These are phyloP conservation scores for Glaucidium brasilianum DNA, from an alignment of 2,113 vertebrate genomes.

Conservation along the genomic window DNA sequence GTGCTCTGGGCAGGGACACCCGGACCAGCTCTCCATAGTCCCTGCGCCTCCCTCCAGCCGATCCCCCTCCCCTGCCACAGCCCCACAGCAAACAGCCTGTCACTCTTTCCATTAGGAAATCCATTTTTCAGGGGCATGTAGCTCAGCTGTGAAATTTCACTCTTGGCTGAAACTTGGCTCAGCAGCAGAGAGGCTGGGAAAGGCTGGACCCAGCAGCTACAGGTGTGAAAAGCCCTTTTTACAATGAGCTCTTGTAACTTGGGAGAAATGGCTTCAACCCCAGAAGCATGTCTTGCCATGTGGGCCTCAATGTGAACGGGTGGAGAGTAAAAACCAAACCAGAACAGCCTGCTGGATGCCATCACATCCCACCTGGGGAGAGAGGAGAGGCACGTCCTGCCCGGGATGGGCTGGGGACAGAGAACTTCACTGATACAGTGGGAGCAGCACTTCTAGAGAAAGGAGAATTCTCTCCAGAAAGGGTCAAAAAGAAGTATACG, in stretches of 20 bases:
- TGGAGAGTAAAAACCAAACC: not conserved
- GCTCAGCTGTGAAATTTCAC: slow-evolving; percentile 39
- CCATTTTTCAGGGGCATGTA: not conserved
- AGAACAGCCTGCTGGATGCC: not conserved
- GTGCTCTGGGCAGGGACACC: not conserved
- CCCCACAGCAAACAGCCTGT: not conserved
- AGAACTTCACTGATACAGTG: rapidly evolving
- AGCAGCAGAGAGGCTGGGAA: not conserved
- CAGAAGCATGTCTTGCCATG: rapidly evolving
- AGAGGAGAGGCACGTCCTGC: not conserved
- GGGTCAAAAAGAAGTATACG: not conserved
- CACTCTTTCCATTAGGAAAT: slow-evolving; percentile 64
- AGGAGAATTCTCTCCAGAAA: not conserved
- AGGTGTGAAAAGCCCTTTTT: slow-evolving; percentile 16
- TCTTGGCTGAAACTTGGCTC: slow-evolving; percentile 44
- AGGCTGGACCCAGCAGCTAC: not conserved
- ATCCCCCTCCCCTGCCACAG: not conserved
- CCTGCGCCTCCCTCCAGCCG: not conserved
- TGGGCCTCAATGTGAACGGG: not conserved
- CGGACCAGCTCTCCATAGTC: not conserved
- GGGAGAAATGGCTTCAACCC: not conserved
- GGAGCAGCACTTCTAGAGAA: not conserved
- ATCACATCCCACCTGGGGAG: not conserved
- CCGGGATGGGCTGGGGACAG: not conserved
- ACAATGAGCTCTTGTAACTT: not conserved